Evolutionary conservation across 2,888 invertebrate species (phyloP).

Genomic region (Cylloceria caligata): DNA sequence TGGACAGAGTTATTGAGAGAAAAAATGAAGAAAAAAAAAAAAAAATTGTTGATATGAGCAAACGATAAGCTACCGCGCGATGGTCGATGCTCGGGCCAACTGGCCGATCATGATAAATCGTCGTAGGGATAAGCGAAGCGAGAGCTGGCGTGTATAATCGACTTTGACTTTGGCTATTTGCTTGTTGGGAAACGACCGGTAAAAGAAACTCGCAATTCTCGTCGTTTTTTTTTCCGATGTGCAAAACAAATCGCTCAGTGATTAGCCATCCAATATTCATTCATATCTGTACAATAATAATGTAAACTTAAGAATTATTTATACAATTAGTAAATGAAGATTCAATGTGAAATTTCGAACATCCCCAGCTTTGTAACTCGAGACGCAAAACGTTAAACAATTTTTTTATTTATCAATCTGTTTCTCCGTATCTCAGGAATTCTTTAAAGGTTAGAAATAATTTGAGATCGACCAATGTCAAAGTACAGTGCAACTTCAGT

Average conservation of each 20-base stretch:
- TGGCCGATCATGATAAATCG: conserved; percentile 74
- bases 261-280: conserved; percentile 21
- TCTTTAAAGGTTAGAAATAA: neutral
- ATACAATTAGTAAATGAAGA: too few relatives aligned
- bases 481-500: neutral
- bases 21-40: conserved; percentile 21
- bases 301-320: too few relatives aligned
- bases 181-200: conserved; percentile 33
- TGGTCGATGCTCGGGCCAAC: conserved; percentile 58
- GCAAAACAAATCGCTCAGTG: neutral
- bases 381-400: too few relatives aligned
- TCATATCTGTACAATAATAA: neutral
- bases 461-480: neutral
- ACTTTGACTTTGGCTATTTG: conserved; percentile 59
- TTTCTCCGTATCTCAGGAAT: neutral
- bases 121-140: conserved; percentile 70
- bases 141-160: conserved; percentile 64
- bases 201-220: conserved; percentile 14
- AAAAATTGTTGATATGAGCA: conserved; percentile 47
- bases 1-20: conserved; percentile 25
- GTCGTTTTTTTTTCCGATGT: neutral
- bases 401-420: too few relatives aligned
- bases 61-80: conserved; percentile 41
- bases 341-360: too few relatives aligned
- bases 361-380: too few relatives aligned